Evolutionary conservation across 1,140 invertebrate genomes (phyloP).

Genomic region (Conus ventricosus): DNA sequence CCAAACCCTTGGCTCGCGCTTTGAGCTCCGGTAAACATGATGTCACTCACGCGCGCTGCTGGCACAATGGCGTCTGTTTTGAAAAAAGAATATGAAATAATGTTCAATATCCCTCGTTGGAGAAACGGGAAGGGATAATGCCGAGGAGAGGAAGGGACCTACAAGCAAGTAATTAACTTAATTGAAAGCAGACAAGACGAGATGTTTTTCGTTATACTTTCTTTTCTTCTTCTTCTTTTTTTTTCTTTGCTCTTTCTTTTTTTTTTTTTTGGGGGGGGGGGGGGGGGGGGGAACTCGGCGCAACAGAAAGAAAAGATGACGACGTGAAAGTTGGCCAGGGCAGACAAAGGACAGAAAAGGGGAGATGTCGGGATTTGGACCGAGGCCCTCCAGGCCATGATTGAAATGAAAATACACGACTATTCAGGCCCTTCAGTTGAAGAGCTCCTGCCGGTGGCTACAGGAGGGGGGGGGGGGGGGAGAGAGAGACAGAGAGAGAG

Average conservation of each 20-base stretch:
- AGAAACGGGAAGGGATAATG: neutral
- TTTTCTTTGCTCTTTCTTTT: neutral
- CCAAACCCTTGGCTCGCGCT: constrained; percentile 18
- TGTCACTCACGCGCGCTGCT: constrained; percentile 30
- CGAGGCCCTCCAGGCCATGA: constrained; percentile 1
- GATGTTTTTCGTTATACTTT: neutral
- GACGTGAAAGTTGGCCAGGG: neutral
- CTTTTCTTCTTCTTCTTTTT: neutral
- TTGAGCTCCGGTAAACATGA: constrained; percentile 34
- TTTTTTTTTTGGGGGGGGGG: too few relatives aligned
- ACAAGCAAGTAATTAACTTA: constrained; percentile 38
- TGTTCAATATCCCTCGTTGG: constrained; percentile 27
- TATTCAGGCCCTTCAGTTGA: constrained; percentile 26
- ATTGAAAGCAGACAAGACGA: constrained; percentile 35
- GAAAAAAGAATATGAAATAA: constrained; percentile 42
- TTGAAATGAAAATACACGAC: constrained; percentile 37
- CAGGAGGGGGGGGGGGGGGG: neutral
- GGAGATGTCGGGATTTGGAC: neutral
- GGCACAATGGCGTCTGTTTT: constrained; percentile 6
- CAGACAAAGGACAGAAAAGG: neutral
- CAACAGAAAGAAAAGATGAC: neutral
- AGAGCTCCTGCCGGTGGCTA: constrained; percentile 27
- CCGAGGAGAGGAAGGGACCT: constrained; percentile 23
- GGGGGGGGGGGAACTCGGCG: neutral
- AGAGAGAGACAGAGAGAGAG: too few relatives aligned